Evolutionary conservation across 2,797 vertebrate genomes (phyloP).

Genomic region (Helicolenus hilgendorfi): DNA sequence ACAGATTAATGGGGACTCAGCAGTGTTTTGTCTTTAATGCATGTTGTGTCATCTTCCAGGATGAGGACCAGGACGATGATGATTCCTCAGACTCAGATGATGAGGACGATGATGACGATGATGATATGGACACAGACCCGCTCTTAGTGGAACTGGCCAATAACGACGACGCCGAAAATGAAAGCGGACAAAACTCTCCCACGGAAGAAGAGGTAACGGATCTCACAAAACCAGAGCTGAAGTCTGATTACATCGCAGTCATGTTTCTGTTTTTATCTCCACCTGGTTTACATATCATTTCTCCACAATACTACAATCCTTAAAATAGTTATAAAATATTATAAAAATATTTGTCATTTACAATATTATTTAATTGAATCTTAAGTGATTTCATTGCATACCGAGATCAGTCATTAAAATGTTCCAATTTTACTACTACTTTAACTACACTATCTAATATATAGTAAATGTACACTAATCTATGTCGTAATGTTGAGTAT

Average conservation of each 20-base stretch:
- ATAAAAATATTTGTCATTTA: too few species aligned
- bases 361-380: too few species aligned
- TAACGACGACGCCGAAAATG: slow-evolving; percentile 90
- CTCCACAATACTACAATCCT: not conserved
- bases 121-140: slow-evolving; percentile 94
- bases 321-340: not conserved
- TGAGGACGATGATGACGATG: slow-evolving; percentile 93
- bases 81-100: slow-evolving; percentile 68
- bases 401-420: too few species aligned
- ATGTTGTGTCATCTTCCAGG: slow-evolving; percentile 63
- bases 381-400: too few species aligned
- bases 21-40: not conserved
- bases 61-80: slow-evolving; percentile 92
- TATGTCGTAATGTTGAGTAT: too few species aligned
- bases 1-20: not conserved
- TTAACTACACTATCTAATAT: too few species aligned
- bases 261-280: not conserved
- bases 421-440: too few species aligned
- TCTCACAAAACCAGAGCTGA: not conserved
- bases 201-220: slow-evolving; percentile 90
- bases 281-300: not conserved
- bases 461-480: too few species aligned
- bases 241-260: not conserved
- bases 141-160: slow-evolving; percentile 93
- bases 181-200: slow-evolving; percentile 91